Percentiles rank a stretch among this genome's conserved stretches.
Evolutionary conservation across 1,140 invertebrate species (phyloP).

Genomic region (Dendroctonus ponderosae): DNA sequence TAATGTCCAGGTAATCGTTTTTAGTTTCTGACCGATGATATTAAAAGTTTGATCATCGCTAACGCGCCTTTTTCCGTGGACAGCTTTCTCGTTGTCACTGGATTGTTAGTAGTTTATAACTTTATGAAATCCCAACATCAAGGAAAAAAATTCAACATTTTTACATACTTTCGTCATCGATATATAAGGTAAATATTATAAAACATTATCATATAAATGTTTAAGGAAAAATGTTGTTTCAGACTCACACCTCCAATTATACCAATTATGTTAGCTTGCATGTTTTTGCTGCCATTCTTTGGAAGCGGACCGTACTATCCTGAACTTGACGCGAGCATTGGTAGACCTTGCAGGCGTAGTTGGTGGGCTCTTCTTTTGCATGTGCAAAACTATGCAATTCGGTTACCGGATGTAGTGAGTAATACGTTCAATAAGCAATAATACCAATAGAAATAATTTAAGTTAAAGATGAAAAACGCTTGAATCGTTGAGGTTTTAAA

Average conservation of each 20-base stretch:
- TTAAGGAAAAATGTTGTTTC: background rate
- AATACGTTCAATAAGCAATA: constrained; percentile 5
- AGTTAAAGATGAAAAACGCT: no score
- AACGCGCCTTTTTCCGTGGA: constrained; percentile 9
- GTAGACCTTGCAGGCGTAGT: constrained; percentile 2
- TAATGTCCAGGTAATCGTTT: constrained; percentile 1
- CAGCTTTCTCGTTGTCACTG: constrained; percentile 13
- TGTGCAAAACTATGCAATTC: background rate
- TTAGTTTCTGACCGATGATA: constrained; percentile 6
- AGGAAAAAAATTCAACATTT: constrained; percentile 8
- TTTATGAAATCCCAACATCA: constrained; percentile 9
- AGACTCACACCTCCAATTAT: constrained; percentile 14
- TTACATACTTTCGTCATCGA: constrained; percentile 5
- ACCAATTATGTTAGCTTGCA: constrained; percentile 4
- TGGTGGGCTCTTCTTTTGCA: constrained; percentile 3
- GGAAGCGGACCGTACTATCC: constrained; percentile 16
- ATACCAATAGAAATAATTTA: background rate
- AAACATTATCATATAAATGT: background rate
- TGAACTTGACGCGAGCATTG: constrained; percentile 2
- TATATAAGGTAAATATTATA: constrained; percentile 16
- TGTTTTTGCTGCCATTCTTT: constrained; percentile 6
- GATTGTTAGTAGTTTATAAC: constrained; percentile 2
- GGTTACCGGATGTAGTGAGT: background rate
- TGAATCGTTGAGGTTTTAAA: no score
- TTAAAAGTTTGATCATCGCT: background rate